phyloP scores from a whole-genome alignment of 2,888 invertebrate species.

The Mythimna pallens region DNA sequence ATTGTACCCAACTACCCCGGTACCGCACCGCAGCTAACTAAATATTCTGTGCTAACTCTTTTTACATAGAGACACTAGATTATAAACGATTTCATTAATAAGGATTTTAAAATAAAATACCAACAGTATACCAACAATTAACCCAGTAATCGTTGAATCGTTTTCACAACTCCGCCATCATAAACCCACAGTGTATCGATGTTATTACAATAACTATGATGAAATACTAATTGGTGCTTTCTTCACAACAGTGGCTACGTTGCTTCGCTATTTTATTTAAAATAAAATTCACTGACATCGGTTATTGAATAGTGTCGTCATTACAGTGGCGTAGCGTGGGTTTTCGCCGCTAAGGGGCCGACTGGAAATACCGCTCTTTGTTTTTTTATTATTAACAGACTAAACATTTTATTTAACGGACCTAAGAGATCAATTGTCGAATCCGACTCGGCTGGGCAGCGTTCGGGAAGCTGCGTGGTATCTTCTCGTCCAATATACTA shows the following conservation, averaged over 20 bases:
- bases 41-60: constrained; percentile 5
- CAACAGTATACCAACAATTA: neutral
- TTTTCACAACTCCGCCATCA: neutral
- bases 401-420: no score
- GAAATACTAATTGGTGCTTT: constrained; percentile 20
- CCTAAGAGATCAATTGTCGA: no score
- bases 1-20: constrained; percentile 21
- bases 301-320: constrained; percentile 42
- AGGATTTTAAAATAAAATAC: neutral
- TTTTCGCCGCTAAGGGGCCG: no score
- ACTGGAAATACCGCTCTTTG: no score
- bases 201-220: neutral
- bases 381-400: no score
- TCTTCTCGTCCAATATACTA: no score
- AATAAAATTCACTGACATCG: constrained; percentile 23
- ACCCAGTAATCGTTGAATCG: neutral
- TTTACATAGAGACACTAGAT: neutral
- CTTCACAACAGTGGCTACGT: constrained; percentile 6
- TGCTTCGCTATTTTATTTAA: constrained; percentile 26
- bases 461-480: no score
- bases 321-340: no score
- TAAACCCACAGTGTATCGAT: neutral
- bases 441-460: no score
- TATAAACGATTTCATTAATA: neutral
- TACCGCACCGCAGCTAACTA: constrained; percentile 11